Evolutionary conservation across 2,888 invertebrate species (phyloP), one percentile per base, ranked within the genome.

Genomic region (Pachymerium ferrugineum): DNA sequence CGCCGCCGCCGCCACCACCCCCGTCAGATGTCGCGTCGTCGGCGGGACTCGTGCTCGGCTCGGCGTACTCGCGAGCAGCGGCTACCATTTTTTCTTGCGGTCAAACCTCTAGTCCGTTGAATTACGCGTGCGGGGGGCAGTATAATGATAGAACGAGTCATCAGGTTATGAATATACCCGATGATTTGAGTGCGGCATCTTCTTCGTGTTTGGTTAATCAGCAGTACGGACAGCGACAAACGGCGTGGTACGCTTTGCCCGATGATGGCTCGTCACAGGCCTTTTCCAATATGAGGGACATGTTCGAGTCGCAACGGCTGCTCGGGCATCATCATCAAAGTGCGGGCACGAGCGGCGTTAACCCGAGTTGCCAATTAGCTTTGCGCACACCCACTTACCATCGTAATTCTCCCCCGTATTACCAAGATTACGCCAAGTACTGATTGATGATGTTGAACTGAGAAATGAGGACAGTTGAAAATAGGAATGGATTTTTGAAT

Each of bases 261-360:
- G 30, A 19, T 16, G 28, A n/a, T 22, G 33, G 8, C 12, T 31
- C 28, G 42, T 33, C 71, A 6, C 74, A 42, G 22, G 71, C 68
- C 25, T 78, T 78, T 73, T 76, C 78, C 10, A 77, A 76, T 62
- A 77, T 78, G 14, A 71, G 77, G 16, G 78, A 78, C 70, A 78
- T 77, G 77, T 78, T 78, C 73, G 78, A 78, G 74, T 76, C 76
- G 12, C 78, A 78, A 72, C 73, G 78, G 19, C 74, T 78, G 25
- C 74, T 77, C 72, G 28, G 33, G 3, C 67, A 73, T 30, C 30
- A 30, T 4, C 73, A 68, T 35, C 69, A 67, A 25, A 73, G 54
- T 30, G 31, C 29, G 2, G 47, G 47, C 47, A 12, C 54, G 29
- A 28, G 42, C 6, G 35, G 73, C 25, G 74, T 76, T 31, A 77